phyloP scores from a whole-genome alignment of 2,113 vertebrate species.

The Laterallus jamaicensis region DNA sequence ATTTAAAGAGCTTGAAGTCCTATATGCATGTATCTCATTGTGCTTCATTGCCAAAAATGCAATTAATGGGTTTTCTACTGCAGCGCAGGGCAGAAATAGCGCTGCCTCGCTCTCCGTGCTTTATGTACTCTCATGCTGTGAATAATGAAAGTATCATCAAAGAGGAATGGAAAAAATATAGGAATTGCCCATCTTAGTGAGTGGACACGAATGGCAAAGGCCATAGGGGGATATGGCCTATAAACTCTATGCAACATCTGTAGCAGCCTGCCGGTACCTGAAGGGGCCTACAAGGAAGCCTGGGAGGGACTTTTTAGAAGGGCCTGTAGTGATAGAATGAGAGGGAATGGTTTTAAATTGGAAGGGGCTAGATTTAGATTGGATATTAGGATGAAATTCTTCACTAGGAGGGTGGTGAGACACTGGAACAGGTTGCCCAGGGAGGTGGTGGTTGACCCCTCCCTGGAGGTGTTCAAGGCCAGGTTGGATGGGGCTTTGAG shows the following conservation, averaged over 20 bases:
- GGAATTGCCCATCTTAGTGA: neutral
- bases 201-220: neutral
- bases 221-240: neutral
- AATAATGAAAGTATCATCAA: neutral
- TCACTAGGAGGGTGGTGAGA: no score
- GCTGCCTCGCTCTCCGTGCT: neutral
- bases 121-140: neutral
- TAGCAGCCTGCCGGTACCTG: no score
- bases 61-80: slow-evolving; percentile 48
- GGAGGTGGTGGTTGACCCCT: no score
- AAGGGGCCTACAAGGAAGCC: no score
- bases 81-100: slow-evolving; percentile 1
- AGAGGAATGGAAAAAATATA: neutral
- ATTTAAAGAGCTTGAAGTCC: slow-evolving; percentile 44
- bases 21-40: neutral
- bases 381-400: no score
- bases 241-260: neutral
- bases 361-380: no score
- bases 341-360: no score
- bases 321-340: no score
- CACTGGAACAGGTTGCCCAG: no score
- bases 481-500: no score
- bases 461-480: no score
- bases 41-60: slow-evolving; percentile 43
- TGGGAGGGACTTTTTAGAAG: no score